phyloP scores from a whole-genome alignment of 2,113 vertebrate species.

The Cnemophilus loriae region DNA sequence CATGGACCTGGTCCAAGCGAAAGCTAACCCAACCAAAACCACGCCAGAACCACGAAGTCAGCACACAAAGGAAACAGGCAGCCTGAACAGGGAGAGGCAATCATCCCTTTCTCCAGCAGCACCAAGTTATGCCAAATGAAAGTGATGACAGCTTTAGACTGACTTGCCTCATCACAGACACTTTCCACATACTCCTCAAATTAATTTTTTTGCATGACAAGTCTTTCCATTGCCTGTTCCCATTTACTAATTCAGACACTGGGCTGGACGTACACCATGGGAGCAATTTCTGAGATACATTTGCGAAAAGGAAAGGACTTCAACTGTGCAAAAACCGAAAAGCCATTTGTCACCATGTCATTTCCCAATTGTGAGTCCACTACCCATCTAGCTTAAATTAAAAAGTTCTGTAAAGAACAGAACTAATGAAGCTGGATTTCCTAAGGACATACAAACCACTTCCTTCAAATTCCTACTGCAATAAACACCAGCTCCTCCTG shows the following conservation, averaged over 20 bases:
- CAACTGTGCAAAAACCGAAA: neutral
- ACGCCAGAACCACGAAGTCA: neutral
- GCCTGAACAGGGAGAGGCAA: slow-evolving; percentile 8
- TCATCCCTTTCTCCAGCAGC: neutral
- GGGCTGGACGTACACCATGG: neutral
- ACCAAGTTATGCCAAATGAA: neutral
- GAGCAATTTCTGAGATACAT: neutral
- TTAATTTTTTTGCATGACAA: neutral
- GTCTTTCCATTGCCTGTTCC: slow-evolving; percentile 37
- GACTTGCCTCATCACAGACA: slow-evolving; percentile 13
- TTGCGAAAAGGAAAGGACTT: slow-evolving; percentile 1
- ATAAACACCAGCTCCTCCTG: slow-evolving; percentile 35
- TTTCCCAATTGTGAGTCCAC: neutral
- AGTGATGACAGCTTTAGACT: slow-evolving; percentile 43
- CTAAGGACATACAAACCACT: neutral
- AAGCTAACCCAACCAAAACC: slow-evolving; percentile 26
- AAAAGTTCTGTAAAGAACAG: slow-evolving; percentile 2
- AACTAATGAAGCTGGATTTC: slow-evolving; percentile 14
- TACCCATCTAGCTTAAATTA: slow-evolving; percentile 14
- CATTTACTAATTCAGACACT: neutral
- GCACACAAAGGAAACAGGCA: neutral
- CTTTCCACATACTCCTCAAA: slow-evolving; percentile 38
- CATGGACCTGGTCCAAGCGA: neutral
- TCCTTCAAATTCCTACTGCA: slow-evolving; percentile 5
- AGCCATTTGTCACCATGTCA: neutral